Evolutionary conservation across 35 echinoderm and acorn worm genomes (phyloP).

Genomic region (Anneissia japonica): DNA sequence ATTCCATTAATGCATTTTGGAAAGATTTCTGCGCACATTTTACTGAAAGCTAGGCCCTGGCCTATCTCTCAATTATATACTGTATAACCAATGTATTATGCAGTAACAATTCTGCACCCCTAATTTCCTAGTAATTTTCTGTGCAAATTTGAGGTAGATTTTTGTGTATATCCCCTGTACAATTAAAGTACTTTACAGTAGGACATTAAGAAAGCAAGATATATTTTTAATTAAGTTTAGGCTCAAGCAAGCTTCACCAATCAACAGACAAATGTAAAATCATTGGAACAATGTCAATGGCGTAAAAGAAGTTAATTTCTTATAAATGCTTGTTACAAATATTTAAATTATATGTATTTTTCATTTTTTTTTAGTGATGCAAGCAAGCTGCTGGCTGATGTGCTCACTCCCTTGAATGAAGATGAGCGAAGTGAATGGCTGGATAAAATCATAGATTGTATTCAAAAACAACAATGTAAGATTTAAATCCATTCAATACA

Average conservation of each 20-base stretch:
- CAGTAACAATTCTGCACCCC: too few species aligned
- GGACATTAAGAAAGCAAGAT: neutral
- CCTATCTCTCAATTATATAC: too few species aligned
- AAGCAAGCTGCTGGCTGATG: conserved; percentile 58
- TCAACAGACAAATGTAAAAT: neutral
- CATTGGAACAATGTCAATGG: neutral
- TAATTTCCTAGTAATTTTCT: neutral
- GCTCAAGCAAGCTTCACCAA: neutral
- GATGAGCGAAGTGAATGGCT: conserved; percentile 77
- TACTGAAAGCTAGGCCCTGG: too few species aligned
- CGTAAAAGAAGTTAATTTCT: neutral
- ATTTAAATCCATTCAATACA: too few species aligned
- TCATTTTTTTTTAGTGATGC: conserved; percentile 64
- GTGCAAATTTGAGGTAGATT: neutral
- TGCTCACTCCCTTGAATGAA: conserved; percentile 67
- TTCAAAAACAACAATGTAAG: conserved; percentile 94
- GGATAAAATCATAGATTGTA: conserved; percentile 78
- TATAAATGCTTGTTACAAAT: neutral
- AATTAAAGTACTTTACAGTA: neutral
- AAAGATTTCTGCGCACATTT: too few species aligned
- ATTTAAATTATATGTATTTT: neutral
- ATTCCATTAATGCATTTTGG: too few species aligned
- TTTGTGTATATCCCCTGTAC: too few species aligned
- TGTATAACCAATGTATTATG: too few species aligned
- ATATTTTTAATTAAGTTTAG: neutral